Percentiles rank a stretch among this genome's conserved stretches.
phyloP scores from a whole-genome alignment of 2,797 vertebrate species.

The Lacerta bilineata region DNA sequence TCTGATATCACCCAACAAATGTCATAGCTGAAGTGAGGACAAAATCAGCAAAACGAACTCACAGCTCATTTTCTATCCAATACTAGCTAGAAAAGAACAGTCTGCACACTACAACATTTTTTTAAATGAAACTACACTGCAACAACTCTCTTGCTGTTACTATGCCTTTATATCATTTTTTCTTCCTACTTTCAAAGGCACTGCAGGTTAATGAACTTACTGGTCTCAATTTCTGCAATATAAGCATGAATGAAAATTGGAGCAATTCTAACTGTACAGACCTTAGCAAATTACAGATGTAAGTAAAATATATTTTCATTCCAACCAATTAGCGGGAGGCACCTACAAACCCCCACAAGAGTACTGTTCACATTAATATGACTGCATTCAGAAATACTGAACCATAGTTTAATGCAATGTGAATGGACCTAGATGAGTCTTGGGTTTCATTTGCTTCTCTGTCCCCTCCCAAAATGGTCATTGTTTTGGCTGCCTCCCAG shows the following conservation, averaged over 20 bases:
- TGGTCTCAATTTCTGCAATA: constrained; percentile 74
- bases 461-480: background rate
- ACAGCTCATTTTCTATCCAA: background rate
- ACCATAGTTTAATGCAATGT: background rate
- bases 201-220: constrained; percentile 89
- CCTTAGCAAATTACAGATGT: background rate
- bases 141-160: background rate
- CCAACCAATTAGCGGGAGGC: background rate
- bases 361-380: background rate
- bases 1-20: background rate
- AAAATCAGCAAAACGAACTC: background rate
- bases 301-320: constrained; percentile 49
- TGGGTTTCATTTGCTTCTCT: background rate
- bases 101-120: too few relatives aligned
- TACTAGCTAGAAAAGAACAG: background rate
- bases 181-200: constrained; percentile 81
- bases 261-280: fast-evolving
- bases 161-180: constrained; percentile 20
- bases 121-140: too few relatives aligned
- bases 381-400: background rate
- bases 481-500: background rate
- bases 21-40: background rate
- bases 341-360: background rate
- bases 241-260: fast-evolving
- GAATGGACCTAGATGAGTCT: background rate